These are phyloP conservation scores for Salmo trutta DNA, from an alignment of 2,797 vertebrate genomes.

Conservation along the genomic window DNA sequence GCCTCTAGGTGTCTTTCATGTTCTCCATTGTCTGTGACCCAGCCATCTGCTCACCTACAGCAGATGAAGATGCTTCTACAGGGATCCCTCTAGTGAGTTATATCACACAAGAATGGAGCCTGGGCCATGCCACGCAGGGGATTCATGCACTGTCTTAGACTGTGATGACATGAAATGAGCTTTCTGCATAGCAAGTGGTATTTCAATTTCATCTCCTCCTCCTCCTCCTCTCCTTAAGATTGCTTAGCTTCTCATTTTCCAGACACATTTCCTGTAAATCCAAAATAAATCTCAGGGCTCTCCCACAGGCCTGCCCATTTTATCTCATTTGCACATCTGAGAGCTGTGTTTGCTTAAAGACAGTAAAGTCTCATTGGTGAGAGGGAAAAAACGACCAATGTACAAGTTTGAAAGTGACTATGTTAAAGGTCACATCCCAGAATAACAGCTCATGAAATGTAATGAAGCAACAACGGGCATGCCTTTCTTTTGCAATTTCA, in stretches of 20 bases:
- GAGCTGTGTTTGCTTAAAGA: constrained; percentile 1
- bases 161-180: neutral
- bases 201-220: constrained; percentile 12
- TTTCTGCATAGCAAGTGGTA: constrained; percentile 7
- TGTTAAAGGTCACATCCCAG: neutral
- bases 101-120: constrained; percentile 25
- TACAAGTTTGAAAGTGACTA: neutral
- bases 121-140: constrained; percentile 2
- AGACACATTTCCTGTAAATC: constrained; percentile 4
- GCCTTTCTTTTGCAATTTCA: neutral
- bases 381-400: neutral
- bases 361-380: neutral
- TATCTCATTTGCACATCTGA: constrained; percentile 1
- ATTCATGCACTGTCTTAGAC: constrained; percentile 25
- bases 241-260: constrained; percentile 11
- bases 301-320: neutral
- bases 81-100: constrained; percentile 18
- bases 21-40: constrained; percentile 43
- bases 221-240: neutral
- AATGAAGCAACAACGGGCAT: neutral
- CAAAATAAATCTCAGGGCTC: constrained; percentile 6
- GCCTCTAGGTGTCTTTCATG: constrained; percentile 25
- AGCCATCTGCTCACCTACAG: constrained; percentile 36
- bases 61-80: constrained; percentile 32
- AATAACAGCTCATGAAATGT: neutral